Evolutionary conservation across 2,797 vertebrate species (phyloP).

Genomic region (Aphelocoma californica): DNA sequence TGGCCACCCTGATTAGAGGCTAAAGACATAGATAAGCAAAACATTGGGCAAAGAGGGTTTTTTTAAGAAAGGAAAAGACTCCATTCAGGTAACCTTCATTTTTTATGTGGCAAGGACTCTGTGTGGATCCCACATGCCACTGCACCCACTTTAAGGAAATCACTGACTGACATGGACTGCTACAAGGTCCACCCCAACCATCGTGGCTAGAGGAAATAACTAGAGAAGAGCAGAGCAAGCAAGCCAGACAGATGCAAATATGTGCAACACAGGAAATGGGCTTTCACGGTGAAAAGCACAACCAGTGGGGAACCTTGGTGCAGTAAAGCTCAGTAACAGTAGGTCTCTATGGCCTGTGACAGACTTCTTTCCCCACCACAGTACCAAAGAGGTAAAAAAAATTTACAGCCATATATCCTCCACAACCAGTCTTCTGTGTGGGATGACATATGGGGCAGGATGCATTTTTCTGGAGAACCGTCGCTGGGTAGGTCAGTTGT

Average conservation of each 20-base stretch:
- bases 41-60: background rate
- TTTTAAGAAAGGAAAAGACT: background rate
- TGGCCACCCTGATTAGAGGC: background rate
- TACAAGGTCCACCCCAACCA: background rate
- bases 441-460: background rate
- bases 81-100: background rate
- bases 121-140: background rate
- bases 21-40: background rate
- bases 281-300: background rate
- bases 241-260: background rate
- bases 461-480: background rate
- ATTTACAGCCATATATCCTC: background rate
- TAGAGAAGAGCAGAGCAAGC: background rate
- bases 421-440: background rate
- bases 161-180: background rate
- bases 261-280: background rate
- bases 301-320: background rate
- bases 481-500: rapidly evolving
- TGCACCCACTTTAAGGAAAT: background rate
- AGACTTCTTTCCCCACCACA: background rate
- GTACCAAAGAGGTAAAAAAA: background rate
- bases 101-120: slow-evolving; percentile 34
- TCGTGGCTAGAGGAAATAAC: background rate
- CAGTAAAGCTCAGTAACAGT: background rate
- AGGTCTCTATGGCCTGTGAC: background rate